These are phyloP conservation scores for Malthinus flaveolus DNA, from an alignment of 2,888 invertebrate species.

Conservation along the genomic window DNA sequence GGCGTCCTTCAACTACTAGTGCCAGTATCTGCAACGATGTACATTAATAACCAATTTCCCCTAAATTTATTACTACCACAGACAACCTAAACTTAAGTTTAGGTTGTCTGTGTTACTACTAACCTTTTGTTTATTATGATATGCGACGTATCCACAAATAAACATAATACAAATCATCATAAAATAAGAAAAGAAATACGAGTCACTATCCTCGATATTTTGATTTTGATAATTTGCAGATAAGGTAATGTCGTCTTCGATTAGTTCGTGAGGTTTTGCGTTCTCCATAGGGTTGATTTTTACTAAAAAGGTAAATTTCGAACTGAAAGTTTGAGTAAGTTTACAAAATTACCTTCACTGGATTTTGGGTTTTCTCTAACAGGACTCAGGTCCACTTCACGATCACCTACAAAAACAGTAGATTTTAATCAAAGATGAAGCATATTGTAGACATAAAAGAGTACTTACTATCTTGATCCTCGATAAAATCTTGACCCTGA, in stretches of 20 bases:
- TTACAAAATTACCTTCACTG: slow-evolving; percentile 16
- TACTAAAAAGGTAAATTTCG: slow-evolving; percentile 1
- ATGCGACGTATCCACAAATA: slow-evolving; percentile 64
- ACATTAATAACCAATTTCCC: not conserved
- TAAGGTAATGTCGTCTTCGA: slow-evolving; percentile 23
- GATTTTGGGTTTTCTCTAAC: slow-evolving; percentile 8
- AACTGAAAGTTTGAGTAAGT: not conserved
- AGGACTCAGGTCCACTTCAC: not conserved
- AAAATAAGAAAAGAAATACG: slow-evolving; percentile 72
- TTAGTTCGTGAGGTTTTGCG: slow-evolving; percentile 28
- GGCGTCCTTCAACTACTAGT: slow-evolving; percentile 64
- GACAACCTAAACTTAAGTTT: not conserved
- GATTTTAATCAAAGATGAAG: no score
- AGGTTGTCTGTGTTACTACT: no score
- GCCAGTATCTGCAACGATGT: slow-evolving; percentile 61
- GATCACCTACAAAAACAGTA: not conserved
- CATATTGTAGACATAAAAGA: no score
- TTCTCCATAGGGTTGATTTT: slow-evolving; percentile 7
- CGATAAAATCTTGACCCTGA: no score
- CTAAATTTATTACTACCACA: not conserved
- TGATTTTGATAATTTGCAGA: slow-evolving; percentile 28
- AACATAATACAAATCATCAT: slow-evolving; percentile 63
- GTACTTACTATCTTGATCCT: no score
- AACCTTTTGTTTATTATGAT: slow-evolving; percentile 68
- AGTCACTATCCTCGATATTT: slow-evolving; percentile 58